A percentile compares a stretch with the other conserved stretches of the same genome.
Conservation (phyloP, 2,797 vertebrate genomes). For the Echeneis naucrates region DNA sequence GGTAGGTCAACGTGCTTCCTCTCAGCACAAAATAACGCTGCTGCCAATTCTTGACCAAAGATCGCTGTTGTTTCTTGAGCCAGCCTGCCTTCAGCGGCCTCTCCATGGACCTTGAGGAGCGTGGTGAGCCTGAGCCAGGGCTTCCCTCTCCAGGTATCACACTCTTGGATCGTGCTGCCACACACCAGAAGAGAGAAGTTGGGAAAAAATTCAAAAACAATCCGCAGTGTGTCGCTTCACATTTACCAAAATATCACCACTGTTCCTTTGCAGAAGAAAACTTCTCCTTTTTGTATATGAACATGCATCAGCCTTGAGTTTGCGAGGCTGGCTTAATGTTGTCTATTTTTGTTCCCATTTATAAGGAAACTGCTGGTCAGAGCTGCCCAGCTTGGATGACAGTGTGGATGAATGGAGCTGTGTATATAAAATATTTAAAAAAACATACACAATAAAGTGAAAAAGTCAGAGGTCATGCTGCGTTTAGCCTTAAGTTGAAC, state of each 20-base stretch:
- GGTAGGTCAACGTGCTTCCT: conserved; percentile 90
- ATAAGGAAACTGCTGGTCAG: conserved; percentile 66
- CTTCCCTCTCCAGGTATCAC: conserved; percentile 87
- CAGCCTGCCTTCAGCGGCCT: conserved; percentile 93
- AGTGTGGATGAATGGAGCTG: conserved; percentile 25
- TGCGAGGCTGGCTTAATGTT: conserved; percentile 22
- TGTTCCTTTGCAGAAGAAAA: conserved; percentile 13
- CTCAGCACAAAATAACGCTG: conserved; percentile 92
- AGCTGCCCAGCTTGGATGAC: conserved; percentile 57
- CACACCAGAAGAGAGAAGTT: conserved; percentile 48
- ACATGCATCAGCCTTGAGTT: conserved; percentile 45
- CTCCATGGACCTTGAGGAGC: conserved; percentile 82
- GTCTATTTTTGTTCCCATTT: conserved; percentile 52
- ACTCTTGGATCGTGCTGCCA: conserved; percentile 90
- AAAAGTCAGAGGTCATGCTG: conserved; percentile 26
- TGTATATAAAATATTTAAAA: conserved; percentile 21
- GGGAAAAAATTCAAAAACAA: conserved; percentile 6
- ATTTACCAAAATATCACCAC: conserved; percentile 37
- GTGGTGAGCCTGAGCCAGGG: conserved; percentile 46
- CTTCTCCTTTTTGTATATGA: conserved; percentile 70
- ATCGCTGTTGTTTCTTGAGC: conserved; percentile 95
- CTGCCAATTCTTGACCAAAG: conserved; percentile 97
- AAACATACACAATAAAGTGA: neutral
- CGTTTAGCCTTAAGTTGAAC: neutral
- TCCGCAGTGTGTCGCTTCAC: conserved; percentile 13